Percentiles rank a stretch among this genome's conserved stretches.
These are phyloP conservation scores for Hippasteria phrygiana DNA, from an alignment of 53 echinoderm and acorn worm species.

Conservation along the genomic window DNA sequence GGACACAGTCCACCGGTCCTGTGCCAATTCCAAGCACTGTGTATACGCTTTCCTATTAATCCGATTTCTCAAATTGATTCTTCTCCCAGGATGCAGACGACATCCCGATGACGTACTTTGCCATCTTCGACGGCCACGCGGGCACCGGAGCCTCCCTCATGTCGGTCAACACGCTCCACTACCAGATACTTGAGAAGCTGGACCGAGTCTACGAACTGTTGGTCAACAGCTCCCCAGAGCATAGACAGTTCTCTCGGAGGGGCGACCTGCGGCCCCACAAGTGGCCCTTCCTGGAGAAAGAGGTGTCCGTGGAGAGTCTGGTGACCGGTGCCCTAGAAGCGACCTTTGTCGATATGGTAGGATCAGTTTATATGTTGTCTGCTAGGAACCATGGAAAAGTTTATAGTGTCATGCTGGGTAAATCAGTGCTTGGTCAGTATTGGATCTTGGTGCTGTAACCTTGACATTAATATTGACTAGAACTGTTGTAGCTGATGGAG, in stretches of 20 bases:
- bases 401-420: too few species aligned
- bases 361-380: conserved; percentile 44
- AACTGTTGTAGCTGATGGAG: too few species aligned
- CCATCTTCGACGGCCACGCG: conserved; percentile 97
- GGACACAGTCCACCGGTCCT: too few species aligned
- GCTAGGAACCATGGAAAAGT: too few species aligned
- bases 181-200: conserved; percentile 83
- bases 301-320: conserved; percentile 90
- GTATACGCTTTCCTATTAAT: background rate
- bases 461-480: too few species aligned
- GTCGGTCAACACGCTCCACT: conserved; percentile 86
- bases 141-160: conserved; percentile 92
- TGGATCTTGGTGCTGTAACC: too few species aligned
- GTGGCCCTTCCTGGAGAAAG: conserved; percentile 90
- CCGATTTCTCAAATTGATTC: background rate
- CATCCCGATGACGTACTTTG: conserved; percentile 93
- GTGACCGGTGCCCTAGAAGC: conserved; percentile 93
- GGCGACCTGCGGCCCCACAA: conserved; percentile 85
- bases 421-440: too few species aligned
- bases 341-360: conserved; percentile 94
- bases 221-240: conserved; percentile 81
- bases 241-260: conserved; percentile 78
- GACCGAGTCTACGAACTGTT: conserved; percentile 89
- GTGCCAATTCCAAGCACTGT: background rate
- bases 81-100: conserved; percentile 80